These are phyloP conservation scores for Vireo altiloquus DNA, from an alignment of 2,113 vertebrate genomes.

Conservation along the genomic window DNA sequence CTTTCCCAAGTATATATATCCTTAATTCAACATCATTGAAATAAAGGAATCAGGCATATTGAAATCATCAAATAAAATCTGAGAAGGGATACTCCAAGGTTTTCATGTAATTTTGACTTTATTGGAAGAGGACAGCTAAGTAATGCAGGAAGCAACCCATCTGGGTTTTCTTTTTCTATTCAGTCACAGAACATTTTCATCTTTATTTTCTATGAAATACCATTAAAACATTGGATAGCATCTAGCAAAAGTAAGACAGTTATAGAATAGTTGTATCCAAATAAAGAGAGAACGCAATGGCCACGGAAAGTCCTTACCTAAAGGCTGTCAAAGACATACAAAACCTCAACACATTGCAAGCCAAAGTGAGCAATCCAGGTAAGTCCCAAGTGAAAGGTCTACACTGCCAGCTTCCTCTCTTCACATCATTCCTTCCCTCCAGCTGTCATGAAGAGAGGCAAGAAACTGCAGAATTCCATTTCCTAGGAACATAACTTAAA, in stretches of 20 bases:
- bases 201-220: not conserved
- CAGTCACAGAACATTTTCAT: not conserved
- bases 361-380: not conserved
- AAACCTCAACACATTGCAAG: not conserved
- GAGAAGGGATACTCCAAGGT: not conserved
- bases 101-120: not conserved
- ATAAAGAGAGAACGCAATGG: not conserved
- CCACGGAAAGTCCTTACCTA: not conserved
- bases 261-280: not conserved
- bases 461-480: not conserved
- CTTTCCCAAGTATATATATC: not conserved
- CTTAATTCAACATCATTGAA: not conserved
- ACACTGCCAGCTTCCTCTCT: not conserved
- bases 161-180: not conserved
- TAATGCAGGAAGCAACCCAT: not conserved
- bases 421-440: not conserved
- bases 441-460: not conserved
- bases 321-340: not conserved
- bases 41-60: not conserved
- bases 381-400: not conserved
- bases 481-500: conserved; percentile 21
- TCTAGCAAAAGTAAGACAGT: not conserved
- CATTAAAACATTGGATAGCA: not conserved
- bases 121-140: not conserved
- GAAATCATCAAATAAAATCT: not conserved